These are phyloP conservation scores for Cryptotis parvus DNA, from an alignment of 2,113 vertebrate species.

Conservation along the genomic window DNA sequence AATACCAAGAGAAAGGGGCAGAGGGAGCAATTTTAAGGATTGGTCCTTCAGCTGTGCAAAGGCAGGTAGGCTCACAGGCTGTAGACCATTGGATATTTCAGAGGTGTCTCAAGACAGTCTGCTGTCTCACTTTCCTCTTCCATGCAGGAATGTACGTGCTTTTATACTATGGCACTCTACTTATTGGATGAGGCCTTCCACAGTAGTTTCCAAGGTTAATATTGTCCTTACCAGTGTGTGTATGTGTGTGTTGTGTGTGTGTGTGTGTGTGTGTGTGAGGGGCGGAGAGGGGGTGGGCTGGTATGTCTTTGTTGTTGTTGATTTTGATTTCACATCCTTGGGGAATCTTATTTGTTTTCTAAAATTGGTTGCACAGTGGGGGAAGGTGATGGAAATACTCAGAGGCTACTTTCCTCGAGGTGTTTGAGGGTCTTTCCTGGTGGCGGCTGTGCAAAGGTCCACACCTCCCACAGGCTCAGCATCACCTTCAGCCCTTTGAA, in stretches of 20 bases:
- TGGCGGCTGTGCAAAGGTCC: too few relatives aligned
- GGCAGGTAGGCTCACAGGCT: too few relatives aligned
- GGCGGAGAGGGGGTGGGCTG: background rate
- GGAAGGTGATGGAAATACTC: too few relatives aligned
- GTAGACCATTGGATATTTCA: background rate
- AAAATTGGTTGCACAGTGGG: background rate
- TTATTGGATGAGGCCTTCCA: background rate
- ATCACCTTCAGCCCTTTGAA: too few relatives aligned
- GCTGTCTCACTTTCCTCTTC: background rate
- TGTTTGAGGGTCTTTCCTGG: too few relatives aligned
- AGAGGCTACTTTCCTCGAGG: too few relatives aligned
- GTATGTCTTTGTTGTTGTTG: background rate
- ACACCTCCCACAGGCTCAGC: too few relatives aligned
- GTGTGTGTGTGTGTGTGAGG: too few relatives aligned
- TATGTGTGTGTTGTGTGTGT: too few relatives aligned
- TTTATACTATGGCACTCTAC: background rate
- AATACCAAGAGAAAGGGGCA: background rate
- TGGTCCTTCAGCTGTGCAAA: too few relatives aligned
- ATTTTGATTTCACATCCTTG: background rate
- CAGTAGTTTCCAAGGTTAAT: background rate
- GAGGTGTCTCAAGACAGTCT: background rate
- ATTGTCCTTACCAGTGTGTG: background rate
- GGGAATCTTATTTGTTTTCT: background rate
- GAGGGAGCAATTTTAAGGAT: too few relatives aligned
- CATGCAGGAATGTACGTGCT: background rate